Evolutionary conservation across 2,888 invertebrate species (phyloP), one percentile per base, ranked within the genome.

Genomic region (Cephus runcator): DNA sequence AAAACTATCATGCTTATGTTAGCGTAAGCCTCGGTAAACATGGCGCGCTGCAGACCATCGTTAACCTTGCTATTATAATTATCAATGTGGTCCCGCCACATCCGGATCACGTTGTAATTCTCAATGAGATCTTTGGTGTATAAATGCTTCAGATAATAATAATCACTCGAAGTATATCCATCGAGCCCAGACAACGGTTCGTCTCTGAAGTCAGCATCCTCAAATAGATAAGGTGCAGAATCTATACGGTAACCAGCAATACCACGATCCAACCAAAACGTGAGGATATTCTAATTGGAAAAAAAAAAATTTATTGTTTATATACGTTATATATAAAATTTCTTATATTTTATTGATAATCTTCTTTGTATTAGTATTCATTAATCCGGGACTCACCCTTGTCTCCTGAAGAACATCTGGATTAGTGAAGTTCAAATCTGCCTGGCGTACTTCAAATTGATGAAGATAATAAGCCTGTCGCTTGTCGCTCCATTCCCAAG

Each of bases 1-100:
- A 40, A 11, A 68, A 77, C 34, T 35, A 77, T 34, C 31, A 12
- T 73, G 6, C 73, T 33, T 33, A 73, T 73, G 69, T 77, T 73
- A 12, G 77, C 77, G 36, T 77, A 77, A 6, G 73, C 77, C 69
- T 77, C 77, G 73, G 77, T 69, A 73, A 77, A 77, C 56, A 77
- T 73, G 6, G 30, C 77, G 31, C 77, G 36, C 15, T 68, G 69
- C 12, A 36, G 12, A 77, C 77, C 77, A 12, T 33, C 69, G 30
- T 75, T 69, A 3, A 15, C 35, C 11, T 30, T 30, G 12, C 4
- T 36, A 34, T 35, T 56, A 35, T 77, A 77, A 73, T 77, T 73
- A n/a, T 77, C 69, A 4, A 77, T 73, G 31, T 77, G 77, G 69
- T 77, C 73, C 4, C 77, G 73, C 77, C 77, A 77, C 71, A 73